Evolutionary conservation across 1,140 invertebrate species (phyloP), one percentile per base, ranked within the genome.

Genomic region (Sipha flava): DNA sequence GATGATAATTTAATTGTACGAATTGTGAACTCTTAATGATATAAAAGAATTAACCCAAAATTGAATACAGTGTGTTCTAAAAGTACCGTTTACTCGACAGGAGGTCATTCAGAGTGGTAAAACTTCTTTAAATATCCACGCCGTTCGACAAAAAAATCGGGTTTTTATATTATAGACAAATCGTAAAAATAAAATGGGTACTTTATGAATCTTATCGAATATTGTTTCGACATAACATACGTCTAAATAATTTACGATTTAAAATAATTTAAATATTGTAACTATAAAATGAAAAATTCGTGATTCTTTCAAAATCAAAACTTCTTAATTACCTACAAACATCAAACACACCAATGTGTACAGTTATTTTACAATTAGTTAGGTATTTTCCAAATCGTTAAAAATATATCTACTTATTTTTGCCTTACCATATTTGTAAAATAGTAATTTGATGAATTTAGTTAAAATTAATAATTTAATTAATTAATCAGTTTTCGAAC

Each of bases 21-120:
- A 31, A 45, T 70, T 47, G 5, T n/a, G 23, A 12, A 23, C 21
- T 49, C 18, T 16, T 21, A 34, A 34, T 21, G 52, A 29, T 43
- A 43, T 29, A n/a, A 40, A 77, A 43, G 54, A 57, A 59, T 59
- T 54, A 57, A 26, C 23, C 52, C 37, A 43, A 77, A 77, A 77
- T 23, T 40, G 31, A 40, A 12, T 77, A 43, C 49, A 21, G 73
- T 59, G 40, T 77, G 73, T 77, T 37, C 49, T 29, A 40, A 77
- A 77, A 23, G 73, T 77, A 77, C 73, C 73, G 73, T 77, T 59
- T 52, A 18, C 52, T 57, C 47, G 52, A 14, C 73, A 37, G 73
- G 47, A 77, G 73, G 73, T 77, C 73, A 77, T 52, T 59, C 52
- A 52, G n/a, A 77, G 73, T 40, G 73, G 73, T 77, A 57, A 77